phyloP scores from a whole-genome alignment of 2,888 invertebrate genomes.

The Tetrapedia diversipes region DNA sequence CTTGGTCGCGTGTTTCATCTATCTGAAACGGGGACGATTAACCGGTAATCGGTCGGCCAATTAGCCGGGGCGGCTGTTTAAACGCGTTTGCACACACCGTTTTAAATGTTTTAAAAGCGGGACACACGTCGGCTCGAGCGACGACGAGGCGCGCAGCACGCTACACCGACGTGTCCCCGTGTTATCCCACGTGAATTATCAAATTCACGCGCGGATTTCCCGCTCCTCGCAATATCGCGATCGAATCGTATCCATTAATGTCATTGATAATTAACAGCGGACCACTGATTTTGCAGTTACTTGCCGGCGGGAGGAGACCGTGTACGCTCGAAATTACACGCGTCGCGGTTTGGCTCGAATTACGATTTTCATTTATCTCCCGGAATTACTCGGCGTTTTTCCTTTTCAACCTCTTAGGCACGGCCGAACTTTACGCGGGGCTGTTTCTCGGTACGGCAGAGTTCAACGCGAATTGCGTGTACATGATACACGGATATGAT shows the following conservation, averaged over 20 bases:
- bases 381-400: conserved; percentile 1
- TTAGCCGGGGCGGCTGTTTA: conserved; percentile 10
- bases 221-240: conserved; percentile 30
- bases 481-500: too few relatives aligned
- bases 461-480: too few relatives aligned
- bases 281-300: conserved; percentile 27
- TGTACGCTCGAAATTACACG: neutral
- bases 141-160: neutral
- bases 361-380: neutral
- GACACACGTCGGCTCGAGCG: neutral
- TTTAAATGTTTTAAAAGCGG: conserved; percentile 45
- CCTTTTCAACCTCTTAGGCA: too few relatives aligned
- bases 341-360: neutral
- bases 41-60: conserved; percentile 30
- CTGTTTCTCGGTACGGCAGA: too few relatives aligned
- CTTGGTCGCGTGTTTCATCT: neutral
- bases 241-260: conserved; percentile 44
- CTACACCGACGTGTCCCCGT: neutral
- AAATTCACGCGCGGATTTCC: conserved; percentile 40
- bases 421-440: too few relatives aligned
- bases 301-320: neutral
- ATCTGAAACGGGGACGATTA: conserved; percentile 6
- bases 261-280: conserved; percentile 49
- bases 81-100: conserved; percentile 7
- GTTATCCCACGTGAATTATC: conserved; percentile 42